Evolutionary conservation across 2,113 vertebrate species (phyloP), one percentile per base, ranked within the genome.

Genomic region (Amazona vittata): DNA sequence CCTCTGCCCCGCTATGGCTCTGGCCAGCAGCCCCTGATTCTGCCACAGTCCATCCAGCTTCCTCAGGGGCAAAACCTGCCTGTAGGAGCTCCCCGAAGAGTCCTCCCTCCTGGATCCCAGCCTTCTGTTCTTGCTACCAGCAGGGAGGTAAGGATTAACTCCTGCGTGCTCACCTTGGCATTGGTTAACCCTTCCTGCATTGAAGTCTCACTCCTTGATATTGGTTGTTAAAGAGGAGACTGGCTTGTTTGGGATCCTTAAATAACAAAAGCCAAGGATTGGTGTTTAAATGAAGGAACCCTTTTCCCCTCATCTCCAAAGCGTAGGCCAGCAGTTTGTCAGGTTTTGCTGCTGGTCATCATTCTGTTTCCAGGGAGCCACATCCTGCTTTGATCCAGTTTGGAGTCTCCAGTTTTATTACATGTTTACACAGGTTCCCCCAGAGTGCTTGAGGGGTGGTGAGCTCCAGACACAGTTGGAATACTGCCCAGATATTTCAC

Each of bases 21-120:
- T 15, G 99, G 99, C 89, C 99, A 99, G 97, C 99, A 99, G 95
- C 99, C 99, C 53, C 98, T 99, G 96, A 98, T 99, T 92, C 98
- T 99, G 29, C 99, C 99, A 9, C 99, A 99, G 98, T 99, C 99
- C 96, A 99, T 99, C 94, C 99, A 99, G 98, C 98, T 99, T 83
- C 99, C 99, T 29, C 99, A 99, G 91, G 99, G 99, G 39, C 99
- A 99, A 95, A 99, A 99, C 97, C 98, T 99, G 79, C 98, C 99
- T 3, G 99, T 99, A 5, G 99, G 99, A 65, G 99, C 98, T 43
- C 99, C 99, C 14, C 98, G 99, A 29, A 98, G 99, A 79, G 99
- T 99, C 96, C 96, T 99, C 15, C 98, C 99, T 8, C 99, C 99
- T 3, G 99, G 98, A 52, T 99, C 99, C 37, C 99, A 99, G 97